Conservation (phyloP, 2,797 vertebrate species). For the Diplodus puntazzo region DNA sequence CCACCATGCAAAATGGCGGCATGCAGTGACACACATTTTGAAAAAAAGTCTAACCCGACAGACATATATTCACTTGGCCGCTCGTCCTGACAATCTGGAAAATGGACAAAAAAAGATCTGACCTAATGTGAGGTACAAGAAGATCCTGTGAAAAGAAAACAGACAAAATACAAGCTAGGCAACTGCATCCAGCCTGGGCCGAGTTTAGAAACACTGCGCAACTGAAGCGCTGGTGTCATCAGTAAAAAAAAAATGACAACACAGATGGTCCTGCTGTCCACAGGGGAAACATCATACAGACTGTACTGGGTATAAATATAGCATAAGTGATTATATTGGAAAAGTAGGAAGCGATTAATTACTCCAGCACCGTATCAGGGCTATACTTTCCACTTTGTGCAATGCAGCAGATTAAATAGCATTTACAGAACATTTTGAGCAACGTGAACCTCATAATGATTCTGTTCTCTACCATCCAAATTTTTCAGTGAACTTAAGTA, state of each 20-base stretch:
- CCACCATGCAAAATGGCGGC: constrained; percentile 3
- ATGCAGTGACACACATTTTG: constrained; percentile 11
- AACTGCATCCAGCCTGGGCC: constrained; percentile 39
- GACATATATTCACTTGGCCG: constrained; percentile 10
- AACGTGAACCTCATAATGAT: constrained; percentile 24
- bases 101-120: constrained; percentile 22
- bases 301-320: constrained; percentile 77
- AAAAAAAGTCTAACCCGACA: not conserved
- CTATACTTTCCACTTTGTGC: constrained; percentile 38
- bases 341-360: constrained; percentile 74
- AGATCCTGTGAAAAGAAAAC: constrained; percentile 34
- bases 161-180: constrained; percentile 36
- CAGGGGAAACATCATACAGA: constrained; percentile 70
- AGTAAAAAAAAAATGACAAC: constrained; percentile 68
- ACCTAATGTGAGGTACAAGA: constrained; percentile 17
- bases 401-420: constrained; percentile 24
- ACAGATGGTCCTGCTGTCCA: constrained; percentile 79
- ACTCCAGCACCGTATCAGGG: constrained; percentile 33
- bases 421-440: constrained; percentile 40
- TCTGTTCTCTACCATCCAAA: not conserved
- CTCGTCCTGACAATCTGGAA: not conserved
- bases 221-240: constrained; percentile 75
- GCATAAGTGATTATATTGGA: constrained; percentile 71
- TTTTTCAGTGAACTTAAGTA: not conserved
- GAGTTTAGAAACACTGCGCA: constrained; percentile 66